Percentiles rank a stretch among this genome's conserved stretches.
Evolutionary conservation across 2,888 invertebrate genomes (phyloP).

Genomic region (Arrhopalites spinosus): DNA sequence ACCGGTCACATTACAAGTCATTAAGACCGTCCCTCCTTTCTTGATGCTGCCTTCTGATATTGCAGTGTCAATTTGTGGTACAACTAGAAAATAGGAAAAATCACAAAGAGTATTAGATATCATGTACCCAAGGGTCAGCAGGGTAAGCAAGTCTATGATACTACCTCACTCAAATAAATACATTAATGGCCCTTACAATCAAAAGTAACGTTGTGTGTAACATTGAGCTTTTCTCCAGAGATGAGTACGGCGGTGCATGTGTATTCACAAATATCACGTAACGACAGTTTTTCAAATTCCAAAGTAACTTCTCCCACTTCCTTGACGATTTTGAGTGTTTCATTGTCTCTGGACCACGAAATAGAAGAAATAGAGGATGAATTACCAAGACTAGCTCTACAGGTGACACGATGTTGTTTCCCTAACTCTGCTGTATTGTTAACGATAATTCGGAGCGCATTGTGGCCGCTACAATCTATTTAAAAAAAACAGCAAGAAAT

Average conservation of each 20-base stretch:
- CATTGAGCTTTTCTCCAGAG: constrained; percentile 35
- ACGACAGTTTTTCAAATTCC: constrained; percentile 65
- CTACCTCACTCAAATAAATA: no score
- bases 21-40: constrained; percentile 41
- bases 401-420: constrained; percentile 7
- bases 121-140: no score
- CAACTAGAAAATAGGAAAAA: constrained; percentile 11
- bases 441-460: constrained; percentile 11
- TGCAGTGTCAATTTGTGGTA: constrained; percentile 5
- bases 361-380: constrained; percentile 60
- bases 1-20: constrained; percentile 49
- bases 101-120: neutral
- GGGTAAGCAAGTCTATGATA: no score
- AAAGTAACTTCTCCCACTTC: constrained; percentile 68
- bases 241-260: constrained; percentile 61
- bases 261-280: constrained; percentile 74
- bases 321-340: constrained; percentile 60
- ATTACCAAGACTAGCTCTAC: constrained; percentile 29
- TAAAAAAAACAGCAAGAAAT: constrained; percentile 1
- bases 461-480: constrained; percentile 25
- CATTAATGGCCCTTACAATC: constrained; percentile 46
- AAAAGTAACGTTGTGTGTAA: constrained; percentile 45
- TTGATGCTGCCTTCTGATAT: constrained; percentile 24
- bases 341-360: constrained; percentile 67
- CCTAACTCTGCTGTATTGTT: constrained; percentile 11